phyloP scores from a whole-genome alignment of 1,140 invertebrate species.

The Macrobrachium rosenbergii region DNA sequence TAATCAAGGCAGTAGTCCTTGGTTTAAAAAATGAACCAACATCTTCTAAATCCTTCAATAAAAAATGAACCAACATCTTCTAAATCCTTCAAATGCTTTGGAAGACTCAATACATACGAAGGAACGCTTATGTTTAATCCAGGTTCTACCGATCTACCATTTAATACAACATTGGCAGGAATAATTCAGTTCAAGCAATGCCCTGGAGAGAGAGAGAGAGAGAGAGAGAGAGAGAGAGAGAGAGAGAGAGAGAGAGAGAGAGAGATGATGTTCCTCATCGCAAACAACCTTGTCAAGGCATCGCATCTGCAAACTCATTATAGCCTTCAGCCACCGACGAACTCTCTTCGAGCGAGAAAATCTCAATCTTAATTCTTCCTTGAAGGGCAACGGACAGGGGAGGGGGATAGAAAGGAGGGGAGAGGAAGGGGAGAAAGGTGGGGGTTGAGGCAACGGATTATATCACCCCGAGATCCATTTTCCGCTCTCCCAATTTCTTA shows the following conservation, averaged over 20 bases:
- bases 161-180: background rate
- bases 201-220: background rate
- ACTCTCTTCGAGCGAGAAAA: too few relatives aligned
- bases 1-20: too few relatives aligned
- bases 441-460: background rate
- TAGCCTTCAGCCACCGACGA: too few relatives aligned
- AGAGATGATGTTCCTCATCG: too few relatives aligned
- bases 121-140: background rate
- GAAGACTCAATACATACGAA: background rate
- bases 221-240: slow-evolving; percentile 16
- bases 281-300: too few relatives aligned
- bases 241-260: slow-evolving; percentile 2
- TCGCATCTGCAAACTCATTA: too few relatives aligned
- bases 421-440: background rate
- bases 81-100: background rate
- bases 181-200: background rate
- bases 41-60: too few relatives aligned
- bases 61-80: too few relatives aligned
- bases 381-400: background rate
- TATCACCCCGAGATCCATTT: background rate
- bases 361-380: background rate
- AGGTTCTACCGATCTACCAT: background rate
- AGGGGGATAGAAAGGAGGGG: background rate
- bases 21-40: too few relatives aligned
- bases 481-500: background rate